Conservation (phyloP, 2,888 invertebrate genomes). For the Emmelina monodactyla region DNA sequence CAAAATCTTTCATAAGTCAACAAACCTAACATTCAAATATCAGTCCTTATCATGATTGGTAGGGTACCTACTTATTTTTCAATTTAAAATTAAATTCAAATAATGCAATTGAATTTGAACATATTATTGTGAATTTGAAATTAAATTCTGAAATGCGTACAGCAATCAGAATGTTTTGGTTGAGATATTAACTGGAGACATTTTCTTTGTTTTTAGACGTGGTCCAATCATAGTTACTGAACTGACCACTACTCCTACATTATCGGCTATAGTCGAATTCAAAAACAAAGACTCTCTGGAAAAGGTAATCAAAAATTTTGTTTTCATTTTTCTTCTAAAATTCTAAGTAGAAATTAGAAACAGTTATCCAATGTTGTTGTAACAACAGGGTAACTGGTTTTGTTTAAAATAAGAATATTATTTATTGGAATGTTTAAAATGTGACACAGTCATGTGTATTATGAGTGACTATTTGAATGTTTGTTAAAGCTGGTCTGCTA, state of each 20-base stretch:
- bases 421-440: slow-evolving; percentile 19
- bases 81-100: background rate
- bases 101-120: slow-evolving; percentile 10
- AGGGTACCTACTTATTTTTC: slow-evolving; percentile 6
- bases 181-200: slow-evolving; percentile 56
- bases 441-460: slow-evolving; percentile 36
- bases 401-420: too few species aligned
- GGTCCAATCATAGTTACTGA: slow-evolving; percentile 66
- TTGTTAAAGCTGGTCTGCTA: slow-evolving; percentile 50
- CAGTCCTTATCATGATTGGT: slow-evolving; percentile 34
- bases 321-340: slow-evolving; percentile 43
- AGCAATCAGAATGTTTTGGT: slow-evolving; percentile 32
- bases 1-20: slow-evolving; percentile 16
- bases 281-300: slow-evolving; percentile 66
- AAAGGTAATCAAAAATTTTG: slow-evolving; percentile 62
- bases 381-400: slow-evolving; percentile 14
- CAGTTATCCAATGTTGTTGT: slow-evolving; percentile 12
- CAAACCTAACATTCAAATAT: slow-evolving; percentile 59
- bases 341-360: slow-evolving; percentile 16
- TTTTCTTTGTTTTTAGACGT: slow-evolving; percentile 66
- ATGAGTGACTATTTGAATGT: slow-evolving; percentile 64
- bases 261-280: slow-evolving; percentile 66
- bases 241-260: slow-evolving; percentile 66
- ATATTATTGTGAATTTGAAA: slow-evolving; percentile 10
- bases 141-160: slow-evolving; percentile 32